Evolutionary conservation across 2,113 vertebrate genomes (phyloP).

Genomic region (Neogale vison): DNA sequence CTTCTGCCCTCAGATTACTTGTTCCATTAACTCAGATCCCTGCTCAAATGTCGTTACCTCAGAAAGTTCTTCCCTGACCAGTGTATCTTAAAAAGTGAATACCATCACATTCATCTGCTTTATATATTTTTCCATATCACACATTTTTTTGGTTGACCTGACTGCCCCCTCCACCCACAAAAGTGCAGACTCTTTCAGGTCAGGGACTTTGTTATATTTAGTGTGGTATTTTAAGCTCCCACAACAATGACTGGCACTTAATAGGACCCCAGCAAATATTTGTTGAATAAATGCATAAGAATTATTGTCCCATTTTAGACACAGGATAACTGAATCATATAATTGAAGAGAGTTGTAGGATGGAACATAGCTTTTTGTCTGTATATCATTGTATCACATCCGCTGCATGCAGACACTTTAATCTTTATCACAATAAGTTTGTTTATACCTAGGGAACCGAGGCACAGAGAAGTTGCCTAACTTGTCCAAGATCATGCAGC

Average conservation of each 20-base stretch:
- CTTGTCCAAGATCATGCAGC: not conserved
- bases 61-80: not conserved
- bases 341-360: not conserved
- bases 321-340: not conserved
- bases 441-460: not conserved
- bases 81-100: not conserved
- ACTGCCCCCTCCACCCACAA: not conserved
- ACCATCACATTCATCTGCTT: not conserved
- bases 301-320: slow-evolving; percentile 1
- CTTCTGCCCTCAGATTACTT: not conserved
- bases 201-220: not conserved
- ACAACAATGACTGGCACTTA: not conserved
- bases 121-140: not conserved
- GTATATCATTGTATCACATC: not conserved
- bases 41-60: not conserved
- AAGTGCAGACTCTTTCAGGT: not conserved
- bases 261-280: not conserved
- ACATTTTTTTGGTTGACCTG: not conserved
- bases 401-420: not conserved
- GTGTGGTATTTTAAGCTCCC: not conserved
- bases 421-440: not conserved
- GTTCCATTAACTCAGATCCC: not conserved
- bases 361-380: not conserved
- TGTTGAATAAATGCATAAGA: not conserved
- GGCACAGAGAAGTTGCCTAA: not conserved